Evolutionary conservation across 2,113 vertebrate species (phyloP).

Genomic region (Oophaga pumilio): DNA sequence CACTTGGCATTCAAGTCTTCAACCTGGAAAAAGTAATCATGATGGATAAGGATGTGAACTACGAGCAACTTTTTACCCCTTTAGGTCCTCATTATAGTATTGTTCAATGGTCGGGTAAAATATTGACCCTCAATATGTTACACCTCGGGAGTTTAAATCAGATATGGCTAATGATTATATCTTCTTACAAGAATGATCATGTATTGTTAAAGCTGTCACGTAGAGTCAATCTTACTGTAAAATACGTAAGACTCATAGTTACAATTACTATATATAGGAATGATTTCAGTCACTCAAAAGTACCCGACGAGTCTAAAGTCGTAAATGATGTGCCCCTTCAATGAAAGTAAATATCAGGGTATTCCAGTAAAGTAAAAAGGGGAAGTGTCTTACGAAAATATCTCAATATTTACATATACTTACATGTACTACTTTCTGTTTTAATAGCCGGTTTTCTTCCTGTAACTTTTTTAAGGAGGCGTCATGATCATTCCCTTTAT

Average conservation of each 20-base stretch:
- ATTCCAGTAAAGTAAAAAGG: slow-evolving; percentile 47
- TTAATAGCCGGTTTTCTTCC: slow-evolving; percentile 85
- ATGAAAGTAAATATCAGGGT: slow-evolving; percentile 23
- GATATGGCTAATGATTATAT: not conserved
- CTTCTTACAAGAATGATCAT: no score
- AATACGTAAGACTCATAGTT: not conserved
- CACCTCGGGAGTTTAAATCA: not conserved
- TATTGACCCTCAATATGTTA: not conserved
- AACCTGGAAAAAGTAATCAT: slow-evolving; percentile 73
- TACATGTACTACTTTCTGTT: slow-evolving; percentile 85
- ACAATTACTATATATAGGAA: not conserved
- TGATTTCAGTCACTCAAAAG: not conserved
- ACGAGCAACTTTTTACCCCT: not conserved
- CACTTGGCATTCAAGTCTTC: slow-evolving; percentile 89
- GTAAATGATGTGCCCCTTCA: not conserved
- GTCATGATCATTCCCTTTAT: slow-evolving; percentile 64
- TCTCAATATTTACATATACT: slow-evolving; percentile 64
- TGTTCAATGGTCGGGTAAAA: not conserved
- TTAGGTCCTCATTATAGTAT: not conserved
- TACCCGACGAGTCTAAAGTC: not conserved
- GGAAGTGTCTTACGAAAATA: slow-evolving; percentile 35
- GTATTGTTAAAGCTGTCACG: not conserved
- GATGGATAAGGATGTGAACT: not conserved
- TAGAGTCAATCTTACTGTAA: not conserved
- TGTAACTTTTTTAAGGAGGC: slow-evolving; percentile 71